These are phyloP conservation scores for Sula dactylatra DNA, from an alignment of 2,113 vertebrate genomes.

Conservation along the genomic window DNA sequence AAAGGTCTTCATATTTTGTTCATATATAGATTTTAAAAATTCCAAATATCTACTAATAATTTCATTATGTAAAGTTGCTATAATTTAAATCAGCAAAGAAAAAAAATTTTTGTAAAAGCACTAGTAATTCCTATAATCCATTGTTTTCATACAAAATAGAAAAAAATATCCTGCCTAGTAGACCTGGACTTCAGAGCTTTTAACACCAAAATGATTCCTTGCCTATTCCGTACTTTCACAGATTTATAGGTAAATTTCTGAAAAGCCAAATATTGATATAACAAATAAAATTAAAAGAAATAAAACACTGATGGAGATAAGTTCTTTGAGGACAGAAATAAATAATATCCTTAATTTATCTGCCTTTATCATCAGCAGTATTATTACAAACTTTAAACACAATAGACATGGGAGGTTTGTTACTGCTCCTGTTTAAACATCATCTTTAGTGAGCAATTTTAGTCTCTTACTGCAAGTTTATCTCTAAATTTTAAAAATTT, in stretches of 20 bases:
- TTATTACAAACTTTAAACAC: neutral
- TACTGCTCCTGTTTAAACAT: neutral
- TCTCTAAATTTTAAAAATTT: neutral
- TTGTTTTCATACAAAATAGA: neutral
- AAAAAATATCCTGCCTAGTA: neutral
- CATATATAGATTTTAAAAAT: neutral
- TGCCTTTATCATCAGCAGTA: neutral
- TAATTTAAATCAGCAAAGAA: neutral
- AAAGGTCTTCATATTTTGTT: neutral
- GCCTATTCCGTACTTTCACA: neutral
- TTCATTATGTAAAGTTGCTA: neutral
- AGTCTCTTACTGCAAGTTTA: neutral
- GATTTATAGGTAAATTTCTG: neutral
- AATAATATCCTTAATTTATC: no score
- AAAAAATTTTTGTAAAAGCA: neutral
- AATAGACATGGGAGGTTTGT: neutral
- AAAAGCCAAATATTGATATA: neutral
- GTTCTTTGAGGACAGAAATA: no score
- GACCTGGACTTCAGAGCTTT: neutral
- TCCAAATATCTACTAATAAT: neutral
- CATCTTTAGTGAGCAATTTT: neutral
- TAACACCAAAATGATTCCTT: neutral
- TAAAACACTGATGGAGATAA: neutral
- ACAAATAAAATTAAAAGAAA: neutral
- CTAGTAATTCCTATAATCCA: neutral